phyloP scores from a whole-genome alignment of 2,113 vertebrate genomes.

The Chamaea fasciata region DNA sequence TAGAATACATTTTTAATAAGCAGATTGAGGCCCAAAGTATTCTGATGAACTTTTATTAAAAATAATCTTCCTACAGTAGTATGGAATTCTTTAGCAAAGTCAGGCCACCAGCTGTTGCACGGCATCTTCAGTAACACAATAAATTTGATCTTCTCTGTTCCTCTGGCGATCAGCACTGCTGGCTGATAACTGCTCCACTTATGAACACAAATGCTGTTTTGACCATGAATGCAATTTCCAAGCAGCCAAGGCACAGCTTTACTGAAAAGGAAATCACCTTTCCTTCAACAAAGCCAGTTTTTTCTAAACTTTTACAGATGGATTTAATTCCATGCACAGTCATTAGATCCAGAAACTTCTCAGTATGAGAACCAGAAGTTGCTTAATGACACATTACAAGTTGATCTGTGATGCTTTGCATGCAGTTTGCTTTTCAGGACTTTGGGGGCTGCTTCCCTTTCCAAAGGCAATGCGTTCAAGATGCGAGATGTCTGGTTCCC shows the following conservation, averaged over 20 bases:
- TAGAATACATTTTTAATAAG: background rate
- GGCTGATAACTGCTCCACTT: background rate
- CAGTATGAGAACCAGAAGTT: background rate
- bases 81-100: background rate
- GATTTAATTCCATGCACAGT: background rate
- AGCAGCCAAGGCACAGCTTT: background rate
- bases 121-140: background rate
- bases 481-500: background rate
- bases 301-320: background rate
- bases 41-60: background rate
- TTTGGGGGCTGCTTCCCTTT: slow-evolving; percentile 24
- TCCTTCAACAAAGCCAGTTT: background rate
- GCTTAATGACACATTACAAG: background rate
- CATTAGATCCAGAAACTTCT: background rate
- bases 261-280: slow-evolving; percentile 17
- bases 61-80: background rate
- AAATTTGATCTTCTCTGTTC: background rate
- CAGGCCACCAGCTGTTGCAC: background rate
- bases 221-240: background rate
- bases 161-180: background rate
- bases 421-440: background rate
- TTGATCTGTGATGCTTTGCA: background rate
- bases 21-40: background rate
- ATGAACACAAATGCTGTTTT: background rate
- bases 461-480: background rate